Percentiles rank a stretch among this genome's conserved stretches.
These are phyloP conservation scores for Metacarcinus magister DNA, from an alignment of 2,888 invertebrate species.

Conservation along the genomic window DNA sequence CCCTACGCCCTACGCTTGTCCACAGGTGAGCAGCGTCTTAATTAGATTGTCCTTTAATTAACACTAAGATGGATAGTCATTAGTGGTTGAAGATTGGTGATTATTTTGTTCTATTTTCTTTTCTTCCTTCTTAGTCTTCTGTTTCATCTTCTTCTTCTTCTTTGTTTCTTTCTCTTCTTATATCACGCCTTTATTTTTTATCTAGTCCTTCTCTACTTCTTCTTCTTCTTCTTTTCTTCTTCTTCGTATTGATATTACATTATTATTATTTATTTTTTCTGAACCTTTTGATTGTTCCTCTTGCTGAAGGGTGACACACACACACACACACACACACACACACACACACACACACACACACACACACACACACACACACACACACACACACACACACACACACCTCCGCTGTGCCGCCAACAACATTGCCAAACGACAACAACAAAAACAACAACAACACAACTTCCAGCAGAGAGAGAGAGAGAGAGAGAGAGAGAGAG, in stretches of 20 bases:
- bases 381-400: slow-evolving; percentile 17
- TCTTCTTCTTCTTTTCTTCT: not conserved
- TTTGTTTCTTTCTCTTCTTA: not conserved
- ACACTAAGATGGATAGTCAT: too few relatives aligned
- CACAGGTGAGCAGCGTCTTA: not conserved
- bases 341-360: slow-evolving; percentile 48
- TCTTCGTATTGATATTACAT: too few relatives aligned
- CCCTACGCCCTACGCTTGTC: not conserved
- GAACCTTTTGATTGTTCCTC: not conserved
- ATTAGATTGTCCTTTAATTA: not conserved
- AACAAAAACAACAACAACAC: not conserved
- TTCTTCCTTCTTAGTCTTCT: not conserved
- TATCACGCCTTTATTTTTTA: not conserved
- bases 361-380: slow-evolving; percentile 44
- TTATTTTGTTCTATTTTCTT: not conserved
- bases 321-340: not conserved
- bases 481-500: not conserved
- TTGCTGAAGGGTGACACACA: not conserved
- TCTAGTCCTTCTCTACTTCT: not conserved
- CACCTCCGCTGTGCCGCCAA: not conserved
- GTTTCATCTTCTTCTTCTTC: not conserved
- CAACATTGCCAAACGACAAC: not conserved
- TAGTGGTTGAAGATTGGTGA: not conserved
- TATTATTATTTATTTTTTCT: too few relatives aligned
- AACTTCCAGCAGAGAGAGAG: not conserved